Base-by-base conservation (phyloP, 53 echinoderm and acorn worm species). In the Paracentrotus lividus region DNA sequence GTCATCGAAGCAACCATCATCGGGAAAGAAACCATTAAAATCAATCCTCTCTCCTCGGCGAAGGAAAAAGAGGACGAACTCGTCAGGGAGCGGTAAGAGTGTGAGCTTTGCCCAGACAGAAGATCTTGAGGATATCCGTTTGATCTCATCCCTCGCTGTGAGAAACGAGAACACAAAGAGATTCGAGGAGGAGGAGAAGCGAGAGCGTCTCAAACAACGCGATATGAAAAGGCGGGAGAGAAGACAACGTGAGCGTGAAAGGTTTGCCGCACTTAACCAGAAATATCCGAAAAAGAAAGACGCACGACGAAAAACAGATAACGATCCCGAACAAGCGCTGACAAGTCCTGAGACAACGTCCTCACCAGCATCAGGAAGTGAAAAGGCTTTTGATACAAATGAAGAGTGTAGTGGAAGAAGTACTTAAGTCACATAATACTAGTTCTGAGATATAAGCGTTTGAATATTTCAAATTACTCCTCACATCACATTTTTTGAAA, bases 1-100 rank as follows among this genome's bases (percentile, higher is more conserved):
- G 21, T 75, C 54, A 1, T 43, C 38, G 18, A 42, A 8, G 55
- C 2, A 58, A 88, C 64, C 89, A 43, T 1, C 72, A 69, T n/a
- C 6, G 53, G 26, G 8, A 15, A 49, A 72, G 75, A 45, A 66
- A 27, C 90, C 72, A 2, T 24, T 81, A 1, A 90, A 90, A 68
- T 90, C 90, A 16, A 90, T 90, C 33, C 90, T 90, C 14, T 72
- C 90, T 5, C 90, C 90, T 18, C 40, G 89, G n/a, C 40, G 89
- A 13, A 14, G 42, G 52, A 20, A 51, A 2, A 42, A 4, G 32
- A 12, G 51, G 40, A 60, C n/a, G 6, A 36, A 45, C 0, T 75
- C 90, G 0, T 5, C 69, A 16, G 67, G 72, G 24, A 72, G 90
- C 90, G 54, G 18, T 13, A 93, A 93, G 93, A 18, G 45, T 84